phyloP scores from a whole-genome alignment of 2,888 invertebrate genomes.

The Dorcus hopei region DNA sequence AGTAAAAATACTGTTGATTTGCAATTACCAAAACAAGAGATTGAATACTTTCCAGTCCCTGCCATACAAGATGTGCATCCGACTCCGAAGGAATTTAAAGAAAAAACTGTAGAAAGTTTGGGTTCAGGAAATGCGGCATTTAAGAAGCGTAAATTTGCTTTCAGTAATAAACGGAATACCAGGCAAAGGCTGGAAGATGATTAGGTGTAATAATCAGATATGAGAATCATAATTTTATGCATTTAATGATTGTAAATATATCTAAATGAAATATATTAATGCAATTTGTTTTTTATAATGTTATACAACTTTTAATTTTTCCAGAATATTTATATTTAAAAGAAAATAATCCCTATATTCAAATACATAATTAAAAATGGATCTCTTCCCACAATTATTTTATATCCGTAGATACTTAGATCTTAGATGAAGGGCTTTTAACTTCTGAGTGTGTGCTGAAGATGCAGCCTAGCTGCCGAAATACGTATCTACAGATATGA shows the following conservation, averaged over 20 bases:
- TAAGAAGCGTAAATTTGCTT: constrained; percentile 66
- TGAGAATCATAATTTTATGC: no score
- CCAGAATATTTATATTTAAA: no score
- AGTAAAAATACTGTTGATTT: constrained; percentile 57
- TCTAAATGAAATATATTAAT: no score
- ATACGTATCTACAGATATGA: no score
- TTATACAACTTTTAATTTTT: no score
- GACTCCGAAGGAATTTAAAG: constrained; percentile 56
- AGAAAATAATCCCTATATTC: no score
- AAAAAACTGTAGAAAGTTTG: constrained; percentile 58
- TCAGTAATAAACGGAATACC: constrained; percentile 57
- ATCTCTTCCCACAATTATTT: no score
- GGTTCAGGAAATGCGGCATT: constrained; percentile 52
- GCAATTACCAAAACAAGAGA: constrained; percentile 62
- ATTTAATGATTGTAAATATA: background rate
- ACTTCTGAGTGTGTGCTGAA: no score
- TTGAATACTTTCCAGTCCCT: constrained; percentile 28
- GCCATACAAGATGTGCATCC: constrained; percentile 45
- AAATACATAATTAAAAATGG: no score
- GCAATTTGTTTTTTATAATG: background rate
- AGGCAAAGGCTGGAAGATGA: constrained; percentile 65
- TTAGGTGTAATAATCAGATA: constrained; percentile 30
- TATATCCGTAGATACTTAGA: no score
- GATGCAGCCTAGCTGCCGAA: no score
- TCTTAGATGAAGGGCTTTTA: no score